Percentiles rank a stretch among this genome's conserved stretches.
Conservation (phyloP, 2,888 invertebrate species). For the Argyra leucocephala region DNA sequence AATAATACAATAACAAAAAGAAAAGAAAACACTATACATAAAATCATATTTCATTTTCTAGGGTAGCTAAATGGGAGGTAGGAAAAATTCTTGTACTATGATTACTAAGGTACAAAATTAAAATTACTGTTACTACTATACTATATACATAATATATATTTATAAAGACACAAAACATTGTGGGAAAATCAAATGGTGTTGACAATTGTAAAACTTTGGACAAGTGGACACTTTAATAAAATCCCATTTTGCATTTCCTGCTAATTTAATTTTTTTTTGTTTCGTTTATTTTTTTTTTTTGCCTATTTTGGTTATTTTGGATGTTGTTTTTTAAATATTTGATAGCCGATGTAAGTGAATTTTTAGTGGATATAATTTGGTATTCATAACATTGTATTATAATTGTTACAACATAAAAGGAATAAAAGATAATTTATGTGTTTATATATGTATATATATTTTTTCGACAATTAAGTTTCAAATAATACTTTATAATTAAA, state of each 20-base stretch:
- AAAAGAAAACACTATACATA: not conserved
- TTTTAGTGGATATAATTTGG: not conserved
- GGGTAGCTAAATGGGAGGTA: not conserved
- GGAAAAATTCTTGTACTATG: too few relatives aligned
- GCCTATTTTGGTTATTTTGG: too few relatives aligned
- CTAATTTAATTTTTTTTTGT: too few relatives aligned
- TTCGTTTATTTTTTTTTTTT: not conserved
- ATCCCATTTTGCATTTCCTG: not conserved
- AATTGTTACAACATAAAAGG: not conserved
- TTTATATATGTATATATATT: too few relatives aligned
- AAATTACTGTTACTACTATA: not conserved
- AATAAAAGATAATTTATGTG: not conserved
- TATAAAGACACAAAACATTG: not conserved
- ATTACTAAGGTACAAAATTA: not conserved
- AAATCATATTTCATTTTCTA: not conserved
- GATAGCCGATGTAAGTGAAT: conserved; percentile 1
- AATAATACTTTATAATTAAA: too few relatives aligned
- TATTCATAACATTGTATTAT: conserved; percentile 1
- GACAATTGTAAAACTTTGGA: not conserved
- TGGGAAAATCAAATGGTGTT: not conserved
- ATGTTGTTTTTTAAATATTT: not conserved
- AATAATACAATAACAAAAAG: too few relatives aligned
- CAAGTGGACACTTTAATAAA: conserved; percentile 1
- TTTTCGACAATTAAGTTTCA: too few relatives aligned
- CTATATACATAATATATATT: not conserved